Evolutionary conservation across 2,113 vertebrate genomes (phyloP), one percentile per base, ranked within the genome.

Genomic region (Alligator mississippiensis): DNA sequence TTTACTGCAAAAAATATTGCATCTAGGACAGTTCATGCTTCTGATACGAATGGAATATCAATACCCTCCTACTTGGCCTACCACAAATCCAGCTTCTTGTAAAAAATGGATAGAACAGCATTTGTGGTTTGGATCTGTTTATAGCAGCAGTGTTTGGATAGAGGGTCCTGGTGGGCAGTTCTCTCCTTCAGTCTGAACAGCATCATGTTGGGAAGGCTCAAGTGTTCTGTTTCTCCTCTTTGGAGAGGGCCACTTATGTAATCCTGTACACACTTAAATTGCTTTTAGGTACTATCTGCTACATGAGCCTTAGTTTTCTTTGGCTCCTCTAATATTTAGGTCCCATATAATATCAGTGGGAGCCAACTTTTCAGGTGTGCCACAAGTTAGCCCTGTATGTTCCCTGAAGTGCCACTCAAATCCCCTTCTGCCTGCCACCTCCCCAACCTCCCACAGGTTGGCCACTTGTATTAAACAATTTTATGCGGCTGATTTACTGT

Each of bases 111-210:
- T 27, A 27, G 21, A 93, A 93, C 8, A 84, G 21, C 6, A 66
- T 0, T 0, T 77, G 27, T 13, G 84, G 61, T 28, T 54, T 77
- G 0, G 10, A 10, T n/a, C 61, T 27, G 60, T 9, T 12, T 9
- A 21, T 2, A 55, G n/a, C 66, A 68, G 28, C n/a, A n/a, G 30
- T 68, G 59, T 11, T 27, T 77, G 47, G 47, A 87, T 75, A 38
- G 57, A 83, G 66, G 25, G 30, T 74, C 17, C 38, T 77, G 72
- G 17, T 4, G 4, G 75, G 64, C 11, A 15, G 24, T 87, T 82
- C 68, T 5, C 30, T 72, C 30, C 68, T 22, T 34, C 30, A 72
- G 11, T 34, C 30, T 2, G 9, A 70, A 19, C 19, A 70, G 11
- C 30, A 66, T n/a, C 63, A 72, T 72, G 30, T 15, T 66, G 63